Base-by-base conservation (phyloP, 2,113 vertebrate species). In the Barbus barbus region DNA sequence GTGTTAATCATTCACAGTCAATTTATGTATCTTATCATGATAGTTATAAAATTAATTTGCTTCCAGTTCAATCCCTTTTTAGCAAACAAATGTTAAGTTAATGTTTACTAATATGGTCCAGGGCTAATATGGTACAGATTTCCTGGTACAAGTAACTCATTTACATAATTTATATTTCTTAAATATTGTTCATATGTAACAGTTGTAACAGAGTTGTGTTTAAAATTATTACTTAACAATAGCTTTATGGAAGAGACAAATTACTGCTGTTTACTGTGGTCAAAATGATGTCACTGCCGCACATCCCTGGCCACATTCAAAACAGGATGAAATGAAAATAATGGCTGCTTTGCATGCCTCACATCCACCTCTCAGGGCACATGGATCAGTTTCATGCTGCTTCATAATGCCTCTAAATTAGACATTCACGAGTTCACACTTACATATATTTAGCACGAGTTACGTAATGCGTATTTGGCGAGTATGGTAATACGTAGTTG, bases 1-100 rank as follows among this genome's bases (percentile, higher is more conserved):
- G 31, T 36, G 26, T 9, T 67, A 51, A 81, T 67, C 60, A 81
- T 78, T 67, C 28, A 56, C 60, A 81, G 61, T 67, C 28, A 56
- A 18, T 81, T 53, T 56, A 71, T 71, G 63, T 38, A 33, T 81
- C 46, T 69, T 48, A 51, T 71, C 63, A 69, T 36, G 9, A 51
- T 9, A 81, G 44, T 18, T 53, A 56, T 56, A 38, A 65, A 6
- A 53, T 69, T 44, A 8, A 31, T 12, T 71, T 48, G 12, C 38
- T 65, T 63, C n/a, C 36, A 80, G 41, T 41, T 41, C n/a, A 78
- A 22, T 78, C 33, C 38, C 13, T 44, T 7, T 44, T 61, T 61
- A 61, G 36, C 36, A 20, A 61, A 78, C 60, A 31, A 13, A 82
- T 13, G 24, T 31, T 31, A 0, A 4, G 26, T 31, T 31, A 26